Base-by-base conservation (phyloP, 2,113 vertebrate species). In the Trichomycterus rosablanca region DNA sequence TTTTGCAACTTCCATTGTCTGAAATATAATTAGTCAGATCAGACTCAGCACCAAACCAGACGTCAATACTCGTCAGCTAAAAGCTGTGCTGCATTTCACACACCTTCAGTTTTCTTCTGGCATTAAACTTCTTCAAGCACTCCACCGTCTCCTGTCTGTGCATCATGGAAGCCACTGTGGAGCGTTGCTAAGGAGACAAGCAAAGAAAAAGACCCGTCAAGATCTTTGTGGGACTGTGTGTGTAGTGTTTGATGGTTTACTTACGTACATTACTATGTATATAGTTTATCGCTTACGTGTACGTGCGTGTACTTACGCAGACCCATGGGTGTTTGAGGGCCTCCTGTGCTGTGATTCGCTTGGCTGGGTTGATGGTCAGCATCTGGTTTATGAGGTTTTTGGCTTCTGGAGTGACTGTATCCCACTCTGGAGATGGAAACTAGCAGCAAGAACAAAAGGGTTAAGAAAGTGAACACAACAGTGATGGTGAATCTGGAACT, bases 321-420 rank as follows among this genome's bases (percentile, higher is more conserved):
- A 98, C 94, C 95, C 95, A 98, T 3, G 94, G 94, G 80, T 97
- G 94, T 80, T 95, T 97, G 58, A 97, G 93, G 42, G 95, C 94
- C 82, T 97, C 94, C 1, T 97, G 93, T 51, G 95, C 94, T 0
- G 94, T 97, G 85, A 97, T 97, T 81, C 95, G 91, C 79, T 97
- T 98, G 80, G 93, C 90, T 0, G 95, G 95, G 79, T 98, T 97
- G 79, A 97, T 97, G 72, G 94, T 97, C 76, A 98, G 65, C 95
- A 98, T 98, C 89, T 97, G 94, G 77, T 97, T 97, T 87, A 97
- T 97, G 77, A 98, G 92, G 86, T 97, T 98, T 84, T 97, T 97
- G 48, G 94, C 95, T 83, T 97, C 92, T 0, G 94, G 94, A 28
- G 94, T 97, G 67, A 96, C 95, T 0, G 94, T 97, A 85, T 96